Evolutionary conservation across 2,797 vertebrate genomes (phyloP), one percentile per base, ranked within the genome.

Genomic region (Cossypha dichroa): DNA sequence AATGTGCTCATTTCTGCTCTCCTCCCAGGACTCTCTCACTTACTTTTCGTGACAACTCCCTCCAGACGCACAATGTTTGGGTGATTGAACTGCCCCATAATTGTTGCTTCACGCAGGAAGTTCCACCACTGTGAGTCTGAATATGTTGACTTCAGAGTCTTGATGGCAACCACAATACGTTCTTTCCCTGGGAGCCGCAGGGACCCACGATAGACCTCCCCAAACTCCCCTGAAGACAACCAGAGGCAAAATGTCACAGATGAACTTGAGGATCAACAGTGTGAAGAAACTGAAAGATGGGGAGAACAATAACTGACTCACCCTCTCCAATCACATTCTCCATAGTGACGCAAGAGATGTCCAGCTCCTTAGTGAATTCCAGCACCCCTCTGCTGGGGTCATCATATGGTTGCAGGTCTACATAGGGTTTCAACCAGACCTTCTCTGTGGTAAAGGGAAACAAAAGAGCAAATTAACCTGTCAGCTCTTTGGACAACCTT

Each of bases 31-130:
- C 20, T 22, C 48, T 49, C 97, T 51, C 96, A 98, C 98, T 97
- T 96, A 98, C 98, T 97, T 96, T 98, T 98, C 41, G 98, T 98
- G 93, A 98, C 88, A 16, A 98, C 98, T 49, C 98, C 98, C 88
- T 98, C 98, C 68, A 98, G 95, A 41, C 91, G 97, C 70, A 98
- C 97, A 31, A 98, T 98, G 79, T 98, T 99, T 0, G 98, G 99
- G 89, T 99, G 99, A 91, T 99, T 99, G 88, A 99, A 99, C 92
- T 99, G 99, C 31, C 99, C 99, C 98, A 99, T 98, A 92, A 99
- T 99, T 4, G 99, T 99, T 2, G 99, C 99, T 90, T 99, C 99
- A 3, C 99, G 99, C 62, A 99, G 98, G 51, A 99, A 99, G 96
- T 99, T 98, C 76, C 98, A 99, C 99, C 98, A 99, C 96, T 99